phyloP scores from a whole-genome alignment of 2,888 invertebrate genomes.

The Epirrhoe alternata region DNA sequence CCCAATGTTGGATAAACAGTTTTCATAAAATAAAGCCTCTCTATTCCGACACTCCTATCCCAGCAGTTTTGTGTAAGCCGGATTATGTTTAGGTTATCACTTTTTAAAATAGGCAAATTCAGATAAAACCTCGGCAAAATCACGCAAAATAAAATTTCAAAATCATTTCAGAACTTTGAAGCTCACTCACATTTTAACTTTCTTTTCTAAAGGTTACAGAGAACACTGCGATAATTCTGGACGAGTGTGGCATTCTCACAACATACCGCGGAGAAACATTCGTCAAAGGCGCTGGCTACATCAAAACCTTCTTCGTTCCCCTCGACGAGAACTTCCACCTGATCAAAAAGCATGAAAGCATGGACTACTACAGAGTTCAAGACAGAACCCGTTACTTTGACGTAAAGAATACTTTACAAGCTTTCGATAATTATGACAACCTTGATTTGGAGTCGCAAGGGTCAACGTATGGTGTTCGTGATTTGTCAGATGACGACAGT shows the following conservation, averaged over 20 bases:
- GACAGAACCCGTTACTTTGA: conserved; percentile 60
- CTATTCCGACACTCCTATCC: too few relatives aligned
- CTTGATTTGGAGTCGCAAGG: conserved; percentile 48
- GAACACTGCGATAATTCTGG: conserved; percentile 88
- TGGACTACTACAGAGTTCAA: conserved; percentile 60
- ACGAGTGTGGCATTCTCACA: conserved; percentile 88
- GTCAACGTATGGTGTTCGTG: conserved; percentile 52
- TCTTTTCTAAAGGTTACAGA: conserved; percentile 84
- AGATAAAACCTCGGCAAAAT: too few relatives aligned
- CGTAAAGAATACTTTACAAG: conserved; percentile 53
- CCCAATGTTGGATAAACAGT: too few relatives aligned
- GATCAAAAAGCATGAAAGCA: conserved; percentile 69
- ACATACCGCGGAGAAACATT: conserved; percentile 88
- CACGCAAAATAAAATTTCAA: too few relatives aligned
- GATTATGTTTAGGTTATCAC: too few relatives aligned
- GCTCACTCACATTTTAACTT: background rate
- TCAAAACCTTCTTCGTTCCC: conserved; percentile 90
- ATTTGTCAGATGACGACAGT: conserved; percentile 51
- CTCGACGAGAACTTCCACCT: conserved; percentile 86
- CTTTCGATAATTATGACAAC: conserved; percentile 19
- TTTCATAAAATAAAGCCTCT: too few relatives aligned
- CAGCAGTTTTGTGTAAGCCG: too few relatives aligned
- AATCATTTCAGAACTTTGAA: too few relatives aligned
- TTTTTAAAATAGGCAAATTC: too few relatives aligned
- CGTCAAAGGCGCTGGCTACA: conserved; percentile 89